These are phyloP conservation scores for Rhizomys pruinosus DNA, from an alignment of 2,113 vertebrate genomes.

Conservation along the genomic window DNA sequence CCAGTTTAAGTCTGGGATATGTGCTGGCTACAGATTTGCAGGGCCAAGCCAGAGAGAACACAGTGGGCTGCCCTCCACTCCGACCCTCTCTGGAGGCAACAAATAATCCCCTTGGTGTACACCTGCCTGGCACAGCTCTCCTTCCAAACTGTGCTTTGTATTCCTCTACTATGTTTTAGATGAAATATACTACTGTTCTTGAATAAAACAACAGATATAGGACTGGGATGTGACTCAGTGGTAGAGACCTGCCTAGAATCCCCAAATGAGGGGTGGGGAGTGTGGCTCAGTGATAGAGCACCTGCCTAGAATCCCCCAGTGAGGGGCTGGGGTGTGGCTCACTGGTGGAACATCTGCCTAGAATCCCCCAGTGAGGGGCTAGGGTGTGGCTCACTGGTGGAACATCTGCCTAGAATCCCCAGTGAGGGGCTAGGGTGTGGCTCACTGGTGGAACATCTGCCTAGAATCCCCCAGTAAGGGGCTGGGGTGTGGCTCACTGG, in stretches of 20 bases:
- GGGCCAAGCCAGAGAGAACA: not conserved
- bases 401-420: too few species aligned
- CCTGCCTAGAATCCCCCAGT: too few species aligned
- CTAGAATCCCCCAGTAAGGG: not conserved
- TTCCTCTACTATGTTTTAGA: accelerated
- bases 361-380: too few species aligned
- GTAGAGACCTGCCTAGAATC: not conserved
- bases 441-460: not conserved
- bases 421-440: too few species aligned
- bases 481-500: not conserved
- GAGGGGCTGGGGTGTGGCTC: too few species aligned
- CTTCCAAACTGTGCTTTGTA: accelerated
- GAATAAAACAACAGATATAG: not conserved
- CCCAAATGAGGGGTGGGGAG: too few species aligned
- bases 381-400: too few species aligned
- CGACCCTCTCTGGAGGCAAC: not conserved
- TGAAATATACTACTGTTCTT: not conserved
- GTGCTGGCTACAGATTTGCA: not conserved
- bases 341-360: too few species aligned
- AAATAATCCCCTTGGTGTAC: not conserved
- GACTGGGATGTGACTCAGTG: not conserved
- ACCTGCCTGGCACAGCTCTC: not conserved
- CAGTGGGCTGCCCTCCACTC: not conserved
- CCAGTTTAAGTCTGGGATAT: not conserved
- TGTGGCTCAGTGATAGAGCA: too few species aligned